Conservation (phyloP, 2,888 invertebrate species). For the Rapana venosa region DNA sequence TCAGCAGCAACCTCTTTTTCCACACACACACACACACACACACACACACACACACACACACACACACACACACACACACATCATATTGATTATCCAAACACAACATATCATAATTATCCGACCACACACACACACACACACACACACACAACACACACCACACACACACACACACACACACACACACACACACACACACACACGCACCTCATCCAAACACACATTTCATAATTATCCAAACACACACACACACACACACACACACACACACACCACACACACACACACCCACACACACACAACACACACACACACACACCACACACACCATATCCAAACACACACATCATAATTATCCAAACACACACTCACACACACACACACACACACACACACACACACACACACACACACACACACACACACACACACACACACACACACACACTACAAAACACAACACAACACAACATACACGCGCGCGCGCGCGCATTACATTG, state of each 20-base stretch:
- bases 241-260: not conserved
- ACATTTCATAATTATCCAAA: not conserved
- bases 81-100: too few relatives aligned
- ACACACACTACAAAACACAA: not conserved
- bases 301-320: too few relatives aligned
- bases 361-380: not conserved
- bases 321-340: too few relatives aligned
- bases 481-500: not conserved
- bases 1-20: too few relatives aligned
- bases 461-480: not conserved
- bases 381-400: not conserved
- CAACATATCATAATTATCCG: too few relatives aligned
- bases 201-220: not conserved
- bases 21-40: too few relatives aligned
- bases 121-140: too few relatives aligned
- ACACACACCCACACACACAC: too few relatives aligned
- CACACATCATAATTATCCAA: too few relatives aligned
- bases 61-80: too few relatives aligned
- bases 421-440: not conserved
- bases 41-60: too few relatives aligned
- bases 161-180: not conserved
- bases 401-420: constrained; percentile 1
- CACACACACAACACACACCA: not conserved
- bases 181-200: too few relatives aligned
- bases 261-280: not conserved